These are phyloP conservation scores for Drosophila pallidifrons DNA, from an alignment of 1,140 invertebrate genomes.

Conservation along the genomic window DNA sequence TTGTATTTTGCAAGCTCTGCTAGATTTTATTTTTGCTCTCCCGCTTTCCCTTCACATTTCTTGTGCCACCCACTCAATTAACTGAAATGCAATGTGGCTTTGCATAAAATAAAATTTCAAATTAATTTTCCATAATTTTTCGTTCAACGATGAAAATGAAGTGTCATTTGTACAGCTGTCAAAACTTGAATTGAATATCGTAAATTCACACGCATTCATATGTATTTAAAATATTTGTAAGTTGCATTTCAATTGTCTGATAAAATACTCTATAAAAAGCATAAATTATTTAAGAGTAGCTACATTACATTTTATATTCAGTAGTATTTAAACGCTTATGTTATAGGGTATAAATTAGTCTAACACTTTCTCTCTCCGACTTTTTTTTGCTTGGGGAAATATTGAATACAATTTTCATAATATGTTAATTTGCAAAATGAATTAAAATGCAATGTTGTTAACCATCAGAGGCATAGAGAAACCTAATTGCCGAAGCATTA, in stretches of 20 bases:
- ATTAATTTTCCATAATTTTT: conserved; percentile 45
- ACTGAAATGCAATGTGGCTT: not conserved
- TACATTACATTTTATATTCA: too few species aligned
- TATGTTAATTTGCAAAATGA: conserved; percentile 69
- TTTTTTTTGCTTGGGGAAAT: not conserved
- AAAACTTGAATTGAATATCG: conserved; percentile 55
- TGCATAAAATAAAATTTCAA: conserved; percentile 16
- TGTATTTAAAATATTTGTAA: conserved; percentile 59
- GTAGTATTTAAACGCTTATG: too few species aligned
- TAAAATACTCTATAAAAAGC: not conserved
- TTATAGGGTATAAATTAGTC: not conserved
- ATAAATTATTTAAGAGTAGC: too few species aligned
- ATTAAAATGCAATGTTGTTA: conserved; percentile 46
- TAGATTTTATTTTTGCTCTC: not conserved
- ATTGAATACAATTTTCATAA: conserved; percentile 28
- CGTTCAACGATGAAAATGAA: not conserved
- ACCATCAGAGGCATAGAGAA: conserved; percentile 16
- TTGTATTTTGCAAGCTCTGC: conserved; percentile 12
- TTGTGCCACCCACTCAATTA: conserved; percentile 9
- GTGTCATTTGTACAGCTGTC: conserved; percentile 36
- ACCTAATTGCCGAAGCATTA: conserved; percentile 51
- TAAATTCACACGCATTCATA: conserved; percentile 46
- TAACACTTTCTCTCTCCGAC: not conserved
- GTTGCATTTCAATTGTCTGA: conserved; percentile 8
- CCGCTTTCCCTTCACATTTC: not conserved